These are phyloP conservation scores for Diplodus sargus DNA, from an alignment of 2,797 vertebrate genomes.

Conservation along the genomic window DNA sequence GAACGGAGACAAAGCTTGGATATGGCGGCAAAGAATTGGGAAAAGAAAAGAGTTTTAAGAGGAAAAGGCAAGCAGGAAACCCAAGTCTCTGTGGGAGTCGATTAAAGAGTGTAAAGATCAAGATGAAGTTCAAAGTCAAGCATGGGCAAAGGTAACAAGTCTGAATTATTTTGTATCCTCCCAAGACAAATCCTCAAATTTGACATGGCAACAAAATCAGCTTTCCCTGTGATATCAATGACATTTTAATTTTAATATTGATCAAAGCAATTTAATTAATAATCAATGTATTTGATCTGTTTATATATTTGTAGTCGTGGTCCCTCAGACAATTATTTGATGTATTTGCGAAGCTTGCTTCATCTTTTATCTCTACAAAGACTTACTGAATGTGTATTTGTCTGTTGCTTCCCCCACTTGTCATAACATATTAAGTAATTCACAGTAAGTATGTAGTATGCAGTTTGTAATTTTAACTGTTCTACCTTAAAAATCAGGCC, in stretches of 20 bases:
- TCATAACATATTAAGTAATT: slow-evolving; percentile 4
- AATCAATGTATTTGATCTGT: slow-evolving; percentile 66
- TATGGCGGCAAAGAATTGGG: slow-evolving; percentile 93
- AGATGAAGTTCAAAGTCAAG: slow-evolving; percentile 99
- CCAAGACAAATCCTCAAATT: slow-evolving; percentile 79
- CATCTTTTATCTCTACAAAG: slow-evolving; percentile 69
- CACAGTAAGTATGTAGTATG: too few relatives aligned
- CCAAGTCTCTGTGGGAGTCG: slow-evolving; percentile 96
- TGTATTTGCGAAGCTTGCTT: slow-evolving; percentile 66
- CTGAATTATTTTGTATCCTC: slow-evolving; percentile 96
- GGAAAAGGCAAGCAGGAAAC: slow-evolving; percentile 98
- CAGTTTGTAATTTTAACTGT: neutral
- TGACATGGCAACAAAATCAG: slow-evolving; percentile 69
- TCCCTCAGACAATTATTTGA: slow-evolving; percentile 47
- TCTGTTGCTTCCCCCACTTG: slow-evolving; percentile 32
- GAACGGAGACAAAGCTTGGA: slow-evolving; percentile 96
- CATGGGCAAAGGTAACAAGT: slow-evolving; percentile 98
- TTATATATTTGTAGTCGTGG: slow-evolving; percentile 50
- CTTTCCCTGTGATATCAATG: slow-evolving; percentile 67
- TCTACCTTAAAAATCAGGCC: slow-evolving; percentile 15
- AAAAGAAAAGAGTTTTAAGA: slow-evolving; percentile 93
- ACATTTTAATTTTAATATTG: slow-evolving; percentile 64
- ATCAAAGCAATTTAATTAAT: slow-evolving; percentile 54
- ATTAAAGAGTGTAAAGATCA: slow-evolving; percentile 97
- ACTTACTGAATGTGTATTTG: slow-evolving; percentile 29